Conservation (phyloP, 92 coral and sea anemone genomes). For the Siderastrea siderea region DNA sequence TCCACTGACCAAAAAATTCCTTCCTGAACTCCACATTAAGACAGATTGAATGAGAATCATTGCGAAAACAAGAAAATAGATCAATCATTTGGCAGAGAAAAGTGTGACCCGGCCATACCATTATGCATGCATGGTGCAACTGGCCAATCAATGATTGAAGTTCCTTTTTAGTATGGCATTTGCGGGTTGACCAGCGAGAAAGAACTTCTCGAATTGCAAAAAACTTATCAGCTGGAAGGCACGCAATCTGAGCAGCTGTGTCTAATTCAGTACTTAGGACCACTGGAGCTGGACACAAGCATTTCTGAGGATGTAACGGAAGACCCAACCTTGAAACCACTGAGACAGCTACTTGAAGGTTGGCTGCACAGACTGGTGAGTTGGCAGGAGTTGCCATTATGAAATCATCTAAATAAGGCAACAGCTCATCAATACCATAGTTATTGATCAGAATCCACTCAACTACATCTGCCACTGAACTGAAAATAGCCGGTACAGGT, state of each 20-base stretch:
- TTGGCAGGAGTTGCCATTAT: too few species aligned
- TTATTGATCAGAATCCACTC: slow-evolving; percentile 30
- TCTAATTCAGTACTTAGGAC: slow-evolving; percentile 38
- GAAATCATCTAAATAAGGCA: too few species aligned
- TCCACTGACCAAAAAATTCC: slow-evolving; percentile 40
- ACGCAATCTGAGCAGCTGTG: slow-evolving; percentile 4
- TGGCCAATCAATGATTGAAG: slow-evolving; percentile 20
- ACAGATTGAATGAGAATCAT: slow-evolving; percentile 31
- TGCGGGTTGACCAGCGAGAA: neutral
- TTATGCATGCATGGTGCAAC: slow-evolving; percentile 15
- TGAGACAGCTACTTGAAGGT: neutral
- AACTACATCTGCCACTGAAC: slow-evolving; percentile 20
- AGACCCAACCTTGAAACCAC: neutral
- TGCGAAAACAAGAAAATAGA: slow-evolving; percentile 8
- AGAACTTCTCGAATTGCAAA: too few species aligned
- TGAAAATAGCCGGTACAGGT: slow-evolving; percentile 24
- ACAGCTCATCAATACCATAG: slow-evolving; percentile 20
- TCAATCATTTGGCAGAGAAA: slow-evolving; percentile 45
- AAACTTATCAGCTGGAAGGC: slow-evolving; percentile 40
- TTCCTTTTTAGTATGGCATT: neutral
- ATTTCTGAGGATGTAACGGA: neutral
- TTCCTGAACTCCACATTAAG: slow-evolving; percentile 32
- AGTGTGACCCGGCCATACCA: slow-evolving; percentile 46
- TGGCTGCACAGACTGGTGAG: neutral
- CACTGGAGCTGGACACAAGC: slow-evolving; percentile 35